Base-by-base conservation (phyloP, 37 sponge, comb jelly and placozoan genomes). In the Spongia lamella region DNA sequence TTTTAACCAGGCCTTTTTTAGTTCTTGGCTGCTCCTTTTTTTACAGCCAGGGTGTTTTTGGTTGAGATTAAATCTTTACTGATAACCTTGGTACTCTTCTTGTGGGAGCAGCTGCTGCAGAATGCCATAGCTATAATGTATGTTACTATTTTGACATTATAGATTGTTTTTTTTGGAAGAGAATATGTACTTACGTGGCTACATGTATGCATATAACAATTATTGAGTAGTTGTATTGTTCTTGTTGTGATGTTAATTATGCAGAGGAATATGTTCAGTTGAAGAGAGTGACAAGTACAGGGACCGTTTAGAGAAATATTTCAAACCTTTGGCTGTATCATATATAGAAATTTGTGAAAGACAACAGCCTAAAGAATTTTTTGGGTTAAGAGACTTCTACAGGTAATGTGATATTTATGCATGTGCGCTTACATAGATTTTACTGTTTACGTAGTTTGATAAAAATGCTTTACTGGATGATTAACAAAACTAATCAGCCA, bases 371-470 rank as follows among this genome's bases (percentile, higher is more conserved):
- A 1, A 79, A 20, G 24, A 50, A 36, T 84, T 78, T 52, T 84
- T 83, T 66, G 89, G 89, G 14, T 72, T 88, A 14, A 38, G 89
- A 63, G 89, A 88, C 60, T 88, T 88, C 63, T 88, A 78, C 56
- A 86, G 89, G 89, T 89, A 21, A 2, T 43, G 47, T 9, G 9
- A 9, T 13, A 43, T 9, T 43, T 58, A 58, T 29, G 5, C 11
- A 58, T 11, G 5, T 6, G 11, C 31, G 61, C 27, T 58, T 6
- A 58, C 7, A 11, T 20, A 52, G 17, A 52, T 16, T 67, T 38
- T 64, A 32, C 4, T 51, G 19, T 36, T 75, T 15, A n/a, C 57
- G 0, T 43, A 83, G 92, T 65, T 63, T 88, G 21, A 76, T 88
- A 37, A 88, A 88, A 40, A 88, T 88, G 89, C 50, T 88, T 31